Evolutionary conservation across 2,888 invertebrate species (phyloP), one percentile per base, ranked within the genome.

Genomic region (Tetragonisca angustula): DNA sequence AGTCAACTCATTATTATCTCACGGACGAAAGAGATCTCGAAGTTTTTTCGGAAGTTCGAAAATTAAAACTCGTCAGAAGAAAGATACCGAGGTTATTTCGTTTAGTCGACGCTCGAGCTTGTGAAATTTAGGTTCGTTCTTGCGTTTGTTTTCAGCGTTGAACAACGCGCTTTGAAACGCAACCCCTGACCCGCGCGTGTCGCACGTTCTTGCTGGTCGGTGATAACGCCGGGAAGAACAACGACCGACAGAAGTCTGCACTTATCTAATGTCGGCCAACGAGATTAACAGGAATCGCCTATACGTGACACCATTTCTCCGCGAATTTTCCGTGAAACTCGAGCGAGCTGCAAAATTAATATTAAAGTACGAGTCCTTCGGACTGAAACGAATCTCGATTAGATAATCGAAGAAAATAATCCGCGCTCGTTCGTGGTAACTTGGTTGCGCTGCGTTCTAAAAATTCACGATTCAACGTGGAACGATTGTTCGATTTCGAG

Each of bases 181-280:
- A 27, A 21, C 61, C 21, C 59, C 61, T 72, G 71, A 49, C 27
- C 15, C 59, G 19, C 21, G 36, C 43, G 56, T n/a, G 54, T 21
- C n/a, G 32, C 32, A 43, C 59, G 43, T 21, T 70, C 36, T 36
- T 24, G 71, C 49, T 71, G 21, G 24, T 2, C 5, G 21, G 43
- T 49, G 72, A 72, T 72, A 61, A 72, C 54, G 19, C 19, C 36
- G 24, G n/a, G n/a, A 71, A 56, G 56, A 71, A 71, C 24, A 56
- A 71, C 36, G 21, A n/a, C 32, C 13, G 36, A 56, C 49, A 72
- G 24, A 43, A 49, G 61, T 49, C 27, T 61, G 13, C 49, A 72
- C 61, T 71, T 71, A 71, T 61, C 59, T 71, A 71, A 59, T 19
- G 59, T 43, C 27, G 32, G 27, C 24, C 43, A 71, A 17, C 36